Evolutionary conservation across 2,797 vertebrate species (phyloP).

Genomic region (Craterocephalus amniculus): DNA sequence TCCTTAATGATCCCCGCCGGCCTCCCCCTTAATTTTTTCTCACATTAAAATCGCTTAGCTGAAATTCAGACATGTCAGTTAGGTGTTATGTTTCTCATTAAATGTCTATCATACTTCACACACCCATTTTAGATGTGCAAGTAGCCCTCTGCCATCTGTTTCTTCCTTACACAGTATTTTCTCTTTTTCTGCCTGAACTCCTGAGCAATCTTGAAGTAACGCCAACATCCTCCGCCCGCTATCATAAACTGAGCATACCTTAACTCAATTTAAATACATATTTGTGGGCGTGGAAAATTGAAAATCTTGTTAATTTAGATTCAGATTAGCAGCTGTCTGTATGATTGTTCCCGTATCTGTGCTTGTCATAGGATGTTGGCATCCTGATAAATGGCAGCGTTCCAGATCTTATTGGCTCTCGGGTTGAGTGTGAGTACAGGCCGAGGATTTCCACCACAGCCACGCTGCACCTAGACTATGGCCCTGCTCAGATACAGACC

Average conservation of each 20-base stretch:
- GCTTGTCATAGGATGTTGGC: slow-evolving; percentile 85
- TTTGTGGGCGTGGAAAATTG: slow-evolving; percentile 13
- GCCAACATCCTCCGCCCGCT: slow-evolving; percentile 30
- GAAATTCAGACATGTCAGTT: slow-evolving; percentile 58
- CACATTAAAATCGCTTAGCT: slow-evolving; percentile 64
- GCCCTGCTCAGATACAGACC: slow-evolving; percentile 88
- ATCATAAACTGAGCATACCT: slow-evolving; percentile 9
- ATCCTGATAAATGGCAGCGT: slow-evolving; percentile 94
- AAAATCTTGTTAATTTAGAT: slow-evolving; percentile 27
- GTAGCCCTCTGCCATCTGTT: slow-evolving; percentile 70
- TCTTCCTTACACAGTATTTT: slow-evolving; percentile 57
- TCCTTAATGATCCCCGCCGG: neutral
- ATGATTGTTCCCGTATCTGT: slow-evolving; percentile 23
- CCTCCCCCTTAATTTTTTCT: slow-evolving; percentile 32
- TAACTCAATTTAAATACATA: slow-evolving; percentile 6
- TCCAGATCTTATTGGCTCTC: slow-evolving; percentile 88
- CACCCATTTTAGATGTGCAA: slow-evolving; percentile 65
- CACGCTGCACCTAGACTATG: slow-evolving; percentile 85
- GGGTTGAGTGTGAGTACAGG: slow-evolving; percentile 91
- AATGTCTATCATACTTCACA: slow-evolving; percentile 66
- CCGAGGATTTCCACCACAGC: slow-evolving; percentile 83
- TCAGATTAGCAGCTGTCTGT: slow-evolving; percentile 26
- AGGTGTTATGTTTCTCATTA: slow-evolving; percentile 75
- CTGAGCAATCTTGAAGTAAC: slow-evolving; percentile 43
- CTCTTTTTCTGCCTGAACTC: slow-evolving; percentile 47